These are phyloP conservation scores for Bubo blakistoni DNA, from an alignment of 2,113 vertebrate species.

Conservation along the genomic window DNA sequence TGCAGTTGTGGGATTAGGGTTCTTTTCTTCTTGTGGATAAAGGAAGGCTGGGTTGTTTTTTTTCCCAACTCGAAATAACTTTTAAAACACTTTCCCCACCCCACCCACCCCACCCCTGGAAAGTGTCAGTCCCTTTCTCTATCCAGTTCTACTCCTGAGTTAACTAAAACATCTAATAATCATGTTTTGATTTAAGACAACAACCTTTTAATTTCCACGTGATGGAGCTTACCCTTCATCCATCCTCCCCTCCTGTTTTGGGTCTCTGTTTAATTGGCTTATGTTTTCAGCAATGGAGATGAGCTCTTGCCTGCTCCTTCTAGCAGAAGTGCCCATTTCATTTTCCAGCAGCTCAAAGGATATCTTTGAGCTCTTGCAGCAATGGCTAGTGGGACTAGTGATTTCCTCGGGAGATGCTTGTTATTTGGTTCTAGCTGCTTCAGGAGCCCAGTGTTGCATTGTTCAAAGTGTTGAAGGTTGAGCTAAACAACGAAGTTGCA, in stretches of 20 bases:
- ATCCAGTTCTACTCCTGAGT: neutral
- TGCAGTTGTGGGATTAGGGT: neutral
- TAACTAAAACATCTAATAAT: neutral
- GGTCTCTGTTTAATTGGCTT: constrained; percentile 1
- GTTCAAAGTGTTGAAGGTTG: neutral
- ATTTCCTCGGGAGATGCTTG: neutral
- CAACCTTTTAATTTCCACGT: neutral
- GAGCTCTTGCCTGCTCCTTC: neutral
- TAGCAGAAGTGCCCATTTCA: neutral
- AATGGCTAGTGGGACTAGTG: neutral
- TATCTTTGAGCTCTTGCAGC: neutral
- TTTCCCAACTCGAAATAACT: neutral
- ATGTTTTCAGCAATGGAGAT: neutral
- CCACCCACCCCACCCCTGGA: too few relatives aligned
- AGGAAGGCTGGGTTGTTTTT: neutral
- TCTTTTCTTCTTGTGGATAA: neutral
- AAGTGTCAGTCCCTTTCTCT: neutral
- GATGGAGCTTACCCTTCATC: neutral
- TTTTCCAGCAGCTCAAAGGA: neutral
- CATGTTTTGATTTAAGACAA: neutral
- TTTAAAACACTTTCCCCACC: neutral
- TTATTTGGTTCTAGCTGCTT: neutral
- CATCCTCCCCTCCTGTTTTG: neutral
- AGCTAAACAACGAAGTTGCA: neutral
- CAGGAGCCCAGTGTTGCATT: neutral